Evolutionary conservation across 1,140 invertebrate genomes (phyloP).

Genomic region (Eufriesea mexicana): DNA sequence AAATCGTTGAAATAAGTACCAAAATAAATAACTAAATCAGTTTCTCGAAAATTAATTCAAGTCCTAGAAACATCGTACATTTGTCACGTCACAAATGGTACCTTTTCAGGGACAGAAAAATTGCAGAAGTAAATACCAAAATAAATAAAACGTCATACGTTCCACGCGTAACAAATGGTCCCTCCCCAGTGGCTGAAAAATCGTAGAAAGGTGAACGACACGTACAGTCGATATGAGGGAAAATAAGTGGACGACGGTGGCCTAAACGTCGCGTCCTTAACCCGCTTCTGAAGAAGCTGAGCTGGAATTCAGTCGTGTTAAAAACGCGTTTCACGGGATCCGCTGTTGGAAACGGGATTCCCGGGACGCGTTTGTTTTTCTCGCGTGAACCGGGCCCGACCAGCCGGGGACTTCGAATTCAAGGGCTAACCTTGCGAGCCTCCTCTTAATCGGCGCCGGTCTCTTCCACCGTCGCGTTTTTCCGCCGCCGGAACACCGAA

Average conservation of each 20-base stretch:
- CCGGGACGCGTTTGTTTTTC: neutral
- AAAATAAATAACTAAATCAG: too few relatives aligned
- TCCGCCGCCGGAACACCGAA: conserved; percentile 25
- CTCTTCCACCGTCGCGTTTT: conserved; percentile 27
- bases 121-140: too few relatives aligned
- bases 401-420: neutral
- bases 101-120: neutral
- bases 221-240: neutral
- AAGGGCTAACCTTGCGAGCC: neutral
- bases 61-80: too few relatives aligned
- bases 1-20: too few relatives aligned
- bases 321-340: conserved; percentile 4
- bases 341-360: conserved; percentile 1
- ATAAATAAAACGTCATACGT: too few relatives aligned
- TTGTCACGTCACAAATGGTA: too few relatives aligned
- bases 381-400: neutral
- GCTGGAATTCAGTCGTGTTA: conserved; percentile 4
- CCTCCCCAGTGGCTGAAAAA: neutral
- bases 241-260: neutral
- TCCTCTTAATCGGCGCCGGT: neutral
- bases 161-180: too few relatives aligned
- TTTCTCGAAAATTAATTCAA: too few relatives aligned
- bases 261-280: neutral
- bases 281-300: neutral
- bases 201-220: neutral